A percentile compares a stretch with the other conserved stretches of the same genome.
These are phyloP conservation scores for Smittia aterrima DNA, from an alignment of 2,888 invertebrate species.

Conservation along the genomic window DNA sequence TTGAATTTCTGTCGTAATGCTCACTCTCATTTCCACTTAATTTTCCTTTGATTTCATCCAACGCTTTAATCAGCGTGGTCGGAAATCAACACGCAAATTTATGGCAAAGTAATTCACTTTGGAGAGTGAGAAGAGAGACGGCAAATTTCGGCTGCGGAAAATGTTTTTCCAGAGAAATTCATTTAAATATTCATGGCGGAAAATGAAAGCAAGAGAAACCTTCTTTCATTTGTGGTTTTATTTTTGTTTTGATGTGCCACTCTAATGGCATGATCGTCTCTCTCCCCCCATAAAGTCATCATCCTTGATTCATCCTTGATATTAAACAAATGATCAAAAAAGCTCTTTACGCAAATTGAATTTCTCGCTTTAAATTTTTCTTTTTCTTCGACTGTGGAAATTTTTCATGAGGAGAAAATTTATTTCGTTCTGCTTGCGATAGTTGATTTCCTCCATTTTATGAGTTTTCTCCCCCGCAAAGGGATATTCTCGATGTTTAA, in stretches of 20 bases:
- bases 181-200: constrained; percentile 20
- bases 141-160: neutral
- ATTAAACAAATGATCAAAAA: neutral
- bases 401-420: neutral
- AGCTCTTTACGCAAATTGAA: constrained; percentile 25
- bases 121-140: neutral
- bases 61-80: neutral
- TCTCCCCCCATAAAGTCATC: neutral
- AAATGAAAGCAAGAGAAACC: neutral
- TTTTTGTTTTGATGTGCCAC: neutral
- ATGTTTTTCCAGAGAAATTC: neutral
- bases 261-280: constrained; percentile 19
- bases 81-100: constrained; percentile 23
- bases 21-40: neutral
- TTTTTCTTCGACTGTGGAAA: neutral
- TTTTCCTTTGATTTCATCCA: neutral
- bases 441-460: constrained; percentile 8
- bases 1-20: neutral
- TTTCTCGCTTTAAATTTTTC: constrained; percentile 5
- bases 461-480: constrained; percentile 11
- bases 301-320: neutral
- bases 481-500: neutral
- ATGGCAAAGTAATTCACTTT: constrained; percentile 14
- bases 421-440: neutral
- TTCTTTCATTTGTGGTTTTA: constrained; percentile 3